A percentile compares a stretch with the other conserved stretches of the same genome.
Evolutionary conservation across 2,113 vertebrate species (phyloP).

Genomic region (Larimichthys crocea): DNA sequence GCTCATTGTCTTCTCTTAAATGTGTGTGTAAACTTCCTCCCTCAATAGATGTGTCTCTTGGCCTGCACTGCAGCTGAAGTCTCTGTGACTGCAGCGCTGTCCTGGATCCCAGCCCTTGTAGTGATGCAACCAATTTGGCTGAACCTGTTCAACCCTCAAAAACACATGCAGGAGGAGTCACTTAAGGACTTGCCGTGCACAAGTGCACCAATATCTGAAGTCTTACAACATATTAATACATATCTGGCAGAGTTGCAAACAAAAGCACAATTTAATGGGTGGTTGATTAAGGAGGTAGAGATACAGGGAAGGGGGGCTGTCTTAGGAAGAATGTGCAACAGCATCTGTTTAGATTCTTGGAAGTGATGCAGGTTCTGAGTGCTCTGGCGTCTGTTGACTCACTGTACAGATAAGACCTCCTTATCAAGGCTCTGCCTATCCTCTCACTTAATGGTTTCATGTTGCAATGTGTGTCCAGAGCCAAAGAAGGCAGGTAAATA

Average conservation of each 20-base stretch:
- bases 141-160: constrained; percentile 67
- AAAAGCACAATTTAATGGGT: constrained; percentile 38
- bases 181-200: constrained; percentile 49
- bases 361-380: constrained; percentile 62
- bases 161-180: constrained; percentile 61
- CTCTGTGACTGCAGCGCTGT: constrained; percentile 50
- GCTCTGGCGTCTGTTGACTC: constrained; percentile 60
- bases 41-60: constrained; percentile 49
- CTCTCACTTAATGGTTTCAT: constrained; percentile 62
- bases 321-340: constrained; percentile 44
- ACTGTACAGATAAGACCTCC: constrained; percentile 63
- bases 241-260: background rate
- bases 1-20: constrained; percentile 41
- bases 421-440: constrained; percentile 54
- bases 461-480: constrained; percentile 60
- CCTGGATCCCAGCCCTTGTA: constrained; percentile 51
- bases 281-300: constrained; percentile 7
- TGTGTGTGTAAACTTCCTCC: constrained; percentile 41
- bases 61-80: constrained; percentile 52
- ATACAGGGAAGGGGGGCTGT: background rate
- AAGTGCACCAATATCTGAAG: constrained; percentile 30
- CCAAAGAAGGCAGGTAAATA: constrained; percentile 62
- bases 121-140: constrained; percentile 73
- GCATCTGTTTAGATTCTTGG: constrained; percentile 65
- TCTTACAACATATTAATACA: constrained; percentile 25